Evolutionary conservation across 2,113 vertebrate genomes (phyloP).

Genomic region (Anseranas semipalmata): DNA sequence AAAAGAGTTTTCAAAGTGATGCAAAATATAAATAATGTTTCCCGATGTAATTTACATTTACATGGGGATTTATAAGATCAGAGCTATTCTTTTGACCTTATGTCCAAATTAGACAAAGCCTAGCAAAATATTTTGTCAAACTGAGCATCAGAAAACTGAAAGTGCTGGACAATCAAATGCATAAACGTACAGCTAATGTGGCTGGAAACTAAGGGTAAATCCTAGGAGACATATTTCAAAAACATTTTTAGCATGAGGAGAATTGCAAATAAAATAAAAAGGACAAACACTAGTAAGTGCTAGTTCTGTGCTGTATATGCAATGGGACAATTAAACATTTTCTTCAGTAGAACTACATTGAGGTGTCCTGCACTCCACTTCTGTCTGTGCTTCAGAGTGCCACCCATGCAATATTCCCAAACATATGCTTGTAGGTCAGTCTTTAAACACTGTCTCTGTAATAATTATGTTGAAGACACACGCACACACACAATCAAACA

Average conservation of each 20-base stretch:
- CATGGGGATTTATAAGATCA: neutral
- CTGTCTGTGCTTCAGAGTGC: neutral
- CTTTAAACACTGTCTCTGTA: neutral
- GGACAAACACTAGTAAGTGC: neutral
- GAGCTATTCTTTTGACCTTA: neutral
- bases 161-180: neutral
- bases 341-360: neutral
- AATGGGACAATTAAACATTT: neutral
- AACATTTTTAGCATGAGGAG: neutral
- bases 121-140: neutral
- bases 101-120: neutral
- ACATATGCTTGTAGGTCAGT: neutral
- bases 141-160: neutral
- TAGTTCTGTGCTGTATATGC: neutral
- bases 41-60: neutral
- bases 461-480: neutral
- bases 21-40: neutral
- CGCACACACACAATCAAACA: neutral
- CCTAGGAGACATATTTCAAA: neutral
- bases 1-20: neutral
- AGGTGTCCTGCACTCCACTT: neutral
- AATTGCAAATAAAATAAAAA: neutral
- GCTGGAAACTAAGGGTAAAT: neutral
- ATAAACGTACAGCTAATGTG: accelerated
- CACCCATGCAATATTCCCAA: neutral